phyloP scores from a whole-genome alignment of 2,113 vertebrate species.

The Choloepus hoffmanni region DNA sequence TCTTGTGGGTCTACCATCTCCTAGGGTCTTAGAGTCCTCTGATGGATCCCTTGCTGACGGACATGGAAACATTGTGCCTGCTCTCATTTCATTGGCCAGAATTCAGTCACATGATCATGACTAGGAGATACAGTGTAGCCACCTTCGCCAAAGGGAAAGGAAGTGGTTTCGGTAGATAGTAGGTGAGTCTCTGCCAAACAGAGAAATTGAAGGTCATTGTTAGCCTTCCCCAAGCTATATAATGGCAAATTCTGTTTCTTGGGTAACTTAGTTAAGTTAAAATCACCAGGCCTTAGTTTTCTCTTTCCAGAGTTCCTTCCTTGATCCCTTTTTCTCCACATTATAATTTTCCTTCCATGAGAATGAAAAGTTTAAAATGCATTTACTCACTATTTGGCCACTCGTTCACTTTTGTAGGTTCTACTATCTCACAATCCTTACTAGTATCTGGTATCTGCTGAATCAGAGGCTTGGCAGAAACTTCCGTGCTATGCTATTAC shows the following conservation, averaged over 20 bases:
- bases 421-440: background rate
- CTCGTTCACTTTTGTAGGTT: slow-evolving; percentile 21
- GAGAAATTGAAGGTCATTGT: background rate
- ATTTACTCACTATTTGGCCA: background rate
- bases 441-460: background rate
- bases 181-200: background rate
- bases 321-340: background rate
- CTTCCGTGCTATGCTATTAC: background rate
- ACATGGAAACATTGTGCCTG: background rate
- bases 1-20: background rate
- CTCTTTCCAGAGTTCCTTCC: background rate
- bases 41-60: background rate
- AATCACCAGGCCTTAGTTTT: slow-evolving; percentile 33
- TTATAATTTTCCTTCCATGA: background rate
- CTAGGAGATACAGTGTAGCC: background rate
- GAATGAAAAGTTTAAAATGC: background rate
- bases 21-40: background rate
- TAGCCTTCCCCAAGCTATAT: background rate
- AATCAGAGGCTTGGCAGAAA: background rate
- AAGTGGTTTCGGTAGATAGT: background rate
- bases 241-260: background rate
- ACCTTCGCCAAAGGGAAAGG: background rate
- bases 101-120: background rate
- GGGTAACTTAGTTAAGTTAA: slow-evolving; percentile 29
- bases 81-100: background rate